These are phyloP conservation scores for Petrocephalus zakoni DNA, from an alignment of 2,113 vertebrate genomes.

Conservation along the genomic window DNA sequence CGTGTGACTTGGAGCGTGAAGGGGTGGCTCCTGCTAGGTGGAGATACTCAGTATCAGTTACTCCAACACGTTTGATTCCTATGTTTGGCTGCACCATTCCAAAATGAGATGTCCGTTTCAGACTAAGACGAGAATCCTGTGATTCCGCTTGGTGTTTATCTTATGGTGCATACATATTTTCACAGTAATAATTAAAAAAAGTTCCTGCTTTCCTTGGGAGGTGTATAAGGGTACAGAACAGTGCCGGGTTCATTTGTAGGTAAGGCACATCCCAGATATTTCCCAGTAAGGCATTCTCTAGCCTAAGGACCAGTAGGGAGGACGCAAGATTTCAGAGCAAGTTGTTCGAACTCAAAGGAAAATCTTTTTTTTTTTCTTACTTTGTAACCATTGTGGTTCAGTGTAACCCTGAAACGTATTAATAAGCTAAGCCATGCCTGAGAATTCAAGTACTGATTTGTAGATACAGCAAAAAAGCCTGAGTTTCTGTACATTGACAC, in stretches of 20 bases:
- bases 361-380: not conserved
- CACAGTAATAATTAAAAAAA: not conserved
- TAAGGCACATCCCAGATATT: not conserved
- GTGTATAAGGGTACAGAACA: not conserved
- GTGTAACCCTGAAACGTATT: not conserved
- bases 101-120: slow-evolving; percentile 26
- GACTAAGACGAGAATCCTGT: slow-evolving; percentile 5
- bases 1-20: slow-evolving; percentile 41
- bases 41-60: slow-evolving; percentile 37
- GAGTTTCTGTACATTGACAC: not conserved
- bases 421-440: not conserved
- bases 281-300: not conserved
- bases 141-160: slow-evolving; percentile 29
- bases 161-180: not conserved
- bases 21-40: slow-evolving; percentile 27
- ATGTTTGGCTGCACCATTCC: slow-evolving; percentile 29
- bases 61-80: slow-evolving; percentile 27
- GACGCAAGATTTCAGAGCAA: not conserved
- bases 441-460: not conserved
- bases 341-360: not conserved
- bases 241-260: not conserved
- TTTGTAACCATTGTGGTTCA: not conserved
- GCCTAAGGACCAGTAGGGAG: not conserved
- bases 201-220: not conserved
- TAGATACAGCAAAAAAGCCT: not conserved